Evolutionary conservation across 2,797 vertebrate genomes (phyloP), one percentile per base, ranked within the genome.

Genomic region (Urosaurus nigricauda): DNA sequence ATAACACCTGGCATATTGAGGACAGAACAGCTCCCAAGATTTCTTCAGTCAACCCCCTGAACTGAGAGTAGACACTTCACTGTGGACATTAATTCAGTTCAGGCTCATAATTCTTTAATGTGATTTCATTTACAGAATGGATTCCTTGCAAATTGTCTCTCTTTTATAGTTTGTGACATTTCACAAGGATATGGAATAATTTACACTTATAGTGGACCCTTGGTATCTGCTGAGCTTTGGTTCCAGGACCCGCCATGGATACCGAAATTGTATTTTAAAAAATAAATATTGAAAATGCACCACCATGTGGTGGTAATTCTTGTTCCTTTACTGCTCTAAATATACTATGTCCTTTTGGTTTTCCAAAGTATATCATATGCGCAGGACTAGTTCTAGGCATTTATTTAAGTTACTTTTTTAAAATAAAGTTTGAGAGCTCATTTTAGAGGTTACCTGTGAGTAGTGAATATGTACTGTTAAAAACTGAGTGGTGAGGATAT

Each of bases 391-490:
- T 73, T 74, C 40, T 82, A 29, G 29, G 7, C 0, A 26, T 83
- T 51, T 82, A 12, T 82, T 87, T 21, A 56, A 81, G 51, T 70
- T 56, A n/a, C 3, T 86, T 68, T 53, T 83, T 86, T 51, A 8
- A 79, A 56, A 70, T 70, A 40, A 37, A 11, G 70, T 53, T 14
- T 21, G 32, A 68, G 77, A 9, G 6, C 29, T 78, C 21, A 37
- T n/a, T 79, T 79, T 35, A 84, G 51, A 35, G 51, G 53, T 79
- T 68, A 84, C 58, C 47, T 75, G 51, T 84, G 82, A 71, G 47
- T n/a, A 12, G 19, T 60, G 47, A 82, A 63, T 13, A 29, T 77
- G 32, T 47, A 58, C 56, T 75, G 29, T 63, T 74, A 58, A 60
- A 73, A 58, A n/a, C 26, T 84, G 65, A 83, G 35, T 19, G 3